These are phyloP conservation scores for Indicator indicator DNA, from an alignment of 2,113 vertebrate species.

Conservation along the genomic window DNA sequence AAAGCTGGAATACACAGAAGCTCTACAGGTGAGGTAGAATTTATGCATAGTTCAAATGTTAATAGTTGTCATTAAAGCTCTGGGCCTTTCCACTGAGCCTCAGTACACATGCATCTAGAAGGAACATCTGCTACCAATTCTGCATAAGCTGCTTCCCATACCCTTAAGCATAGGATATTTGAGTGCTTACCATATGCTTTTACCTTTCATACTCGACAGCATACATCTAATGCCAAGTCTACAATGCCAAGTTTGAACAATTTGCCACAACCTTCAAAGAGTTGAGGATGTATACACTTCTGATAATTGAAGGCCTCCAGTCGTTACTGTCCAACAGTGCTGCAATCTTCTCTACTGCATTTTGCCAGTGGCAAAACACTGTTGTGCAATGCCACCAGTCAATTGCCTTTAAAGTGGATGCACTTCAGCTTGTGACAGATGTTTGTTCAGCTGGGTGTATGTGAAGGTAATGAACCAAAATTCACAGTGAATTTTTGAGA, in stretches of 20 bases:
- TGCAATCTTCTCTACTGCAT: not conserved
- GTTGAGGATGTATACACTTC: not conserved
- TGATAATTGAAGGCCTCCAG: not conserved
- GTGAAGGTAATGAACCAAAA: not conserved
- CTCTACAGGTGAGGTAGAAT: not conserved
- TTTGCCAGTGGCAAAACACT: not conserved
- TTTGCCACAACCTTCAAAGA: not conserved
- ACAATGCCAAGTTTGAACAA: not conserved
- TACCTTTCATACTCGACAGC: constrained; percentile 19
- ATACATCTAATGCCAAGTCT: not conserved
- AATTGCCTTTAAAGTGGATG: not conserved
- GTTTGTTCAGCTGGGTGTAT: not conserved
- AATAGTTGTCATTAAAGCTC: not conserved
- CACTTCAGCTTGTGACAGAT: not conserved
- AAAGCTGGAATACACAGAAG: not conserved
- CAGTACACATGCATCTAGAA: not conserved
- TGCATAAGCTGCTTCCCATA: not conserved
- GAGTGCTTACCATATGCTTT: constrained; percentile 24
- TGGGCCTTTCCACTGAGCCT: not conserved
- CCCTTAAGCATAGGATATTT: not conserved
- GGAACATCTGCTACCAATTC: not conserved
- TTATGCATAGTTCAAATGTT: not conserved
- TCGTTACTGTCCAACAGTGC: not conserved
- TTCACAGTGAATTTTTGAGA: not conserved
- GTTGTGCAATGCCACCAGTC: not conserved